Evolutionary conservation across 1,140 invertebrate genomes (phyloP), one percentile per base, ranked within the genome.

Genomic region (Drosophila lowei): DNA sequence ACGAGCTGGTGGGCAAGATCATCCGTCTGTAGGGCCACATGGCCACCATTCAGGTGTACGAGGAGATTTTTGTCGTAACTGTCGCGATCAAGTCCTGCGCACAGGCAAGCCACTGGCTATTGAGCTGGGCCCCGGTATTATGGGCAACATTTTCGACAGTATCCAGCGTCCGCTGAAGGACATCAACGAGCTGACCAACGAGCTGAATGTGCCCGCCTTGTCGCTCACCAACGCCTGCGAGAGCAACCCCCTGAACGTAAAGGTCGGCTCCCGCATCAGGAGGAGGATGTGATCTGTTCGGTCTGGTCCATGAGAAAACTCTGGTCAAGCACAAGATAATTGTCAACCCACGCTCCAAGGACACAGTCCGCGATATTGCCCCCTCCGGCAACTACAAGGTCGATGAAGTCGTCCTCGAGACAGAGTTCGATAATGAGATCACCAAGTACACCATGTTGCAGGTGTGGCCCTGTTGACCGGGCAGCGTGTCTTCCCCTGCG

Each of bases 121-220:
- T n/a, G 99, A 99, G 92, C 93, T 99, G 23, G 99, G 99, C n/a
- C 99, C 99, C 49, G 99, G 99, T 90, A 99, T 99, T 92, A 96
- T 99, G 94, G 97, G 97, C 66, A 98, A 97, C 91, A 99, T 99
- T 93, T 99, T 99, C 93, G 99, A 99, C 93, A 98, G 98, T 94
- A 99, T 99, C 91, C 99, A 99, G 92, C 96, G 99, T 90, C 99
- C 99, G 0, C 91, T 99, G 72, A 97, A 98, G 86, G 98, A 99
- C 89, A 99, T 99, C 92, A 95, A 96, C 89, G 97, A 98, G 79
- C 92, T 98, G 42, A 98, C 98, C 1, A 93, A 99, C n/a, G n/a
- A n/a, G n/a, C n/a, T n/a, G 92, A 99, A 99, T 93, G 94, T 99
- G 2, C 99, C 99, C 91, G 95, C 97, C 50, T 92, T 99, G 11